Base-by-base conservation (phyloP, 1,140 invertebrate genomes). In the Lepidurus arcticus region DNA sequence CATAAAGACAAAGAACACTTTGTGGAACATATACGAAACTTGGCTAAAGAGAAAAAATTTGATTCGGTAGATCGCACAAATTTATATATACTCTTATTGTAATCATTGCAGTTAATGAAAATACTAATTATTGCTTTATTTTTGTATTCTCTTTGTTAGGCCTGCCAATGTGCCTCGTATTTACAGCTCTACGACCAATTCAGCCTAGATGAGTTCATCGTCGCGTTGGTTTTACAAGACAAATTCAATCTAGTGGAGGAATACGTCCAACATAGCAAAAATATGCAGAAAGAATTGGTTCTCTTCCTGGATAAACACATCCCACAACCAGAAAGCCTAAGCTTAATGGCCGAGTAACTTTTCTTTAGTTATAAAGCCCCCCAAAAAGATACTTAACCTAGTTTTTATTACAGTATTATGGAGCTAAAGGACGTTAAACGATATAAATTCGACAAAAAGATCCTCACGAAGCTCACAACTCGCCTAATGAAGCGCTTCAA, bases 191-290 rank as follows among this genome's bases (percentile, higher is more conserved):
- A 91, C 84, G 83, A 87, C 53, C 84, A 88, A 75, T 92, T 91
- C 84, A 81, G 84, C 26, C 87, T 91, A 73, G 86, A 91, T 83
- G 87, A 89, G 78, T 87, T 93, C 81, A 80, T 93, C 6, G 84
- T 93, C 80, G 92, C 92, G 21, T 84, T 94, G 24, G 85, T 93
- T 81, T 84, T 93, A 13, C 91, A 92, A 87, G 91, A 92, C 82
- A 92, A 91, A 83, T 81, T 89, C 42, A 88, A 87, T 81, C 81
- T 91, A 42, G 87, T 90, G 73, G 90, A 93, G 84, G 89, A 90
- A 78, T 92, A 91, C 85, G 83, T 93, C 76, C 81, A 82, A 53
- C 85, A 86, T 65, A 88, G 87, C 80, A 86, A 86, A n/a, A 80
- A 87, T 9, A 87, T 90, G 77, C 90, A 91, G 80, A 82, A 82